A percentile compares a stretch with the other conserved stretches of the same genome.
Evolutionary conservation across 2,113 vertebrate species (phyloP).

Genomic region (Ctenodactylus gundi): DNA sequence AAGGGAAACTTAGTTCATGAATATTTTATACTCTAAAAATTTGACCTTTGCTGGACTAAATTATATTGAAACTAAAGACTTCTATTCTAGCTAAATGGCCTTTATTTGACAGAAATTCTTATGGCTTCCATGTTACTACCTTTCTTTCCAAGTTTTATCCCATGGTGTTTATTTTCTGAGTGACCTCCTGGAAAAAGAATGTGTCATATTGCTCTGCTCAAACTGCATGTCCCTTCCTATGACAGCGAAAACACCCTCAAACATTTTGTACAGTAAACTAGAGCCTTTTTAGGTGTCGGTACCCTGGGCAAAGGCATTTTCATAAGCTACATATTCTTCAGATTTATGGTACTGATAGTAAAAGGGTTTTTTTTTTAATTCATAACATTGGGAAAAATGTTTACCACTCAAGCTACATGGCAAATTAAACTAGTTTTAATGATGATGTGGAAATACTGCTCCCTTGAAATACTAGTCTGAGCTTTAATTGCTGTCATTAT

Average conservation of each 20-base stretch:
- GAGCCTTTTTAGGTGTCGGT: neutral
- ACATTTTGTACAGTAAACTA: neutral
- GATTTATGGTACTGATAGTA: neutral
- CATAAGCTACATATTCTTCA: neutral
- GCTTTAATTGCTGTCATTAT: slow-evolving; percentile 72
- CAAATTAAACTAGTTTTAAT: slow-evolving; percentile 66
- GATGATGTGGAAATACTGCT: slow-evolving; percentile 53
- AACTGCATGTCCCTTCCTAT: neutral
- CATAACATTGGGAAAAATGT: slow-evolving; percentile 48
- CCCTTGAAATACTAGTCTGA: slow-evolving; percentile 60
- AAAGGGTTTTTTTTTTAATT: slow-evolving; percentile 54
- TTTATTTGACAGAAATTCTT: slow-evolving; percentile 35
- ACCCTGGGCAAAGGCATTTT: neutral
- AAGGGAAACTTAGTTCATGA: slow-evolving; percentile 14
- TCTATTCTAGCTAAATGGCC: neutral
- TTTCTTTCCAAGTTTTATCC: slow-evolving; percentile 19
- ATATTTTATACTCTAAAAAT: slow-evolving; percentile 31
- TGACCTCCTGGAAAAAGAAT: neutral
- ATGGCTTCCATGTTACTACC: neutral
- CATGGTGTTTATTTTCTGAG: neutral
- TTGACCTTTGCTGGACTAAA: neutral
- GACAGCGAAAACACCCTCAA: neutral
- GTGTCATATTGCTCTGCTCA: neutral
- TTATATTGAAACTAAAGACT: neutral
- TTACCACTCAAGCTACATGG: slow-evolving; percentile 43